Evolutionary conservation across 1,140 invertebrate species (phyloP), one percentile per base, ranked within the genome.

Genomic region (Bombus impatiens): DNA sequence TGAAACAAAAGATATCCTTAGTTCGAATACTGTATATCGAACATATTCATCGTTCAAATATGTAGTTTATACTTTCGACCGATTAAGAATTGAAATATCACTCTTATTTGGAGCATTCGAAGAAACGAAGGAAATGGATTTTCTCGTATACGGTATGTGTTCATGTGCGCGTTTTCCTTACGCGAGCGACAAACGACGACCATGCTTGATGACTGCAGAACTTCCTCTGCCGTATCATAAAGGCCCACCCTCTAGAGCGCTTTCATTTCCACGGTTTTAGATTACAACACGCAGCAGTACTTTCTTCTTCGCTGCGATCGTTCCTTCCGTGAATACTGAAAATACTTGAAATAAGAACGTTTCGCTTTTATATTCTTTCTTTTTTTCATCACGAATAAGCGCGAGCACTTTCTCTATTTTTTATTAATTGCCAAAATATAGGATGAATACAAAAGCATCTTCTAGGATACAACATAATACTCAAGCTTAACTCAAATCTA

Each of bases 191-290:
- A 68, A 83, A 77, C 82, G 62, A 42, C 74, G 82, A 15, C 82
- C 32, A 62, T 83, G 72, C 82, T 77, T 67, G 72, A 77, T 77
- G 82, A 77, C 42, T 76, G 57, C 65, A 47, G 62, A 77, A 40
- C 15, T 62, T 83, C 62, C 82, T 83, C 42, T 72, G 62, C 53
- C 25, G 82, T 68, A 76, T 67, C 82, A 83, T 77, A 83, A 77
- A 83, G 82, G 44, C 72, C 15, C 65, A 35, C 18, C 12, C 37
- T 53, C 72, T 44, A 42, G 62, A 83, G 68, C 62, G 62, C 82
- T 83, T 83, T 83, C 62, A 83, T 76, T 77, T 83, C 62, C 59
- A 83, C 82, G 74, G 74, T 83, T 83, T 68, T 42, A 83, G 82
- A 83, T 83, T 83, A 68, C 59, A 77, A 65, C 80, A 25, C 37